Evolutionary conservation across 2,888 invertebrate genomes (phyloP).

Genomic region (Hyalella azteca): DNA sequence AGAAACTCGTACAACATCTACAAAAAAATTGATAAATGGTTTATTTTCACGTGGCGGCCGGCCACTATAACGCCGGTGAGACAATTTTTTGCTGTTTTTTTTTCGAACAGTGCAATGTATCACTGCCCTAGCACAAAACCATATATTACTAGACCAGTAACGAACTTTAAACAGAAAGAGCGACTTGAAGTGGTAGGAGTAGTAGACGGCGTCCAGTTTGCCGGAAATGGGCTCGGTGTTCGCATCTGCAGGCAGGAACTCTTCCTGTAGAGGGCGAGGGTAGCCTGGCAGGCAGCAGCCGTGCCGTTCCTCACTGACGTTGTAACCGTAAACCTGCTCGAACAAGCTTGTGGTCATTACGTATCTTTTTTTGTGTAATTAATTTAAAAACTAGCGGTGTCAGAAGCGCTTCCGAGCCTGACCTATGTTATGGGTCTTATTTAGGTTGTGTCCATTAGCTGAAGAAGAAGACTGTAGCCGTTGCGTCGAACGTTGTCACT

Average conservation of each 20-base stretch:
- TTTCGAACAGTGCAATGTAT: too few species aligned
- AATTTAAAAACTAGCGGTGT: not conserved
- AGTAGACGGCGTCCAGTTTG: constrained; percentile 50
- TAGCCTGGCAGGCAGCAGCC: constrained; percentile 51
- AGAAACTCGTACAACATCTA: too few species aligned
- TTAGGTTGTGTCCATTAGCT: too few species aligned
- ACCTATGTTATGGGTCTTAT: too few species aligned
- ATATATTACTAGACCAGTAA: constrained; percentile 38
- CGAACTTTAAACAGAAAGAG: constrained; percentile 49
- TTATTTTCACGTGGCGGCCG: too few species aligned
- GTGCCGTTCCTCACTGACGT: constrained; percentile 41
- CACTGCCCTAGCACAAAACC: too few species aligned
- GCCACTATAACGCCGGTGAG: too few species aligned
- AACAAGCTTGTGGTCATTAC: not conserved
- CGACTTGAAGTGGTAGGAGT: constrained; percentile 49
- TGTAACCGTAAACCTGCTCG: constrained; percentile 52
- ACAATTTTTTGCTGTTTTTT: too few species aligned
- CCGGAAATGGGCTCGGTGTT: constrained; percentile 31
- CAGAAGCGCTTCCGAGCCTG: too few species aligned
- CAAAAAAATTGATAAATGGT: too few species aligned
- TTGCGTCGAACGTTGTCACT: constrained; percentile 46
- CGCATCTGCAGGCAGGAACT: constrained; percentile 21
- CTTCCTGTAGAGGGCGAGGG: constrained; percentile 40
- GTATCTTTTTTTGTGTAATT: not conserved
- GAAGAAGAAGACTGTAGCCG: constrained; percentile 50